phyloP scores from a whole-genome alignment of 2,888 invertebrate genomes.

The Drosophila aldrichi region DNA sequence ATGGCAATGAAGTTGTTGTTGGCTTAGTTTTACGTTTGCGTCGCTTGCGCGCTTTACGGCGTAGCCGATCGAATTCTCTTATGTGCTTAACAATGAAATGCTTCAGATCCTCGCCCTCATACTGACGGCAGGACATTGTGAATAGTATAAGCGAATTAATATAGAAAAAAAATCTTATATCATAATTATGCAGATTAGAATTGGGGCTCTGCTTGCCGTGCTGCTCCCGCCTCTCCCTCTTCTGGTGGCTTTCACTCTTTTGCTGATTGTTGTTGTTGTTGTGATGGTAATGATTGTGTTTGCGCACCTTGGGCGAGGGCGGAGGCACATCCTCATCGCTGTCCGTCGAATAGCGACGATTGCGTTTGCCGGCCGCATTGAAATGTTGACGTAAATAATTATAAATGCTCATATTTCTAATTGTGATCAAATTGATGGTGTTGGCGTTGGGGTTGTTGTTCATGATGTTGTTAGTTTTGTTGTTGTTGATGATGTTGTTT shows the following conservation, averaged over 20 bases:
- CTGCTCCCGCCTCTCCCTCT: background rate
- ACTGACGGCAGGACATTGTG: constrained; percentile 73
- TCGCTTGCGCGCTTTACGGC: constrained; percentile 76
- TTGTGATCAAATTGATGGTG: constrained; percentile 47
- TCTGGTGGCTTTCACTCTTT: constrained; percentile 13
- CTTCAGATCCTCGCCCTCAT: constrained; percentile 74
- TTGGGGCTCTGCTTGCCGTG: constrained; percentile 33
- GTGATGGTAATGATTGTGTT: constrained; percentile 38
- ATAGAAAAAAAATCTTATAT: constrained; percentile 82
- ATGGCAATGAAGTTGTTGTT: constrained; percentile 3
- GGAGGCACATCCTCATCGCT: constrained; percentile 33
- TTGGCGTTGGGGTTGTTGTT: background rate
- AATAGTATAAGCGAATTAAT: constrained; percentile 81
- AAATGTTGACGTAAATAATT: constrained; percentile 60
- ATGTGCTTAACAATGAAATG: constrained; percentile 76
- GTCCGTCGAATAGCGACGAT: constrained; percentile 37
- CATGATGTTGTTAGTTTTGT: constrained; percentile 24
- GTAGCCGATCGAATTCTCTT: constrained; percentile 74
- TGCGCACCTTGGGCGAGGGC: constrained; percentile 51
- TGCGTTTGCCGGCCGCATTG: constrained; percentile 44
- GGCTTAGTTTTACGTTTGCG: constrained; percentile 56
- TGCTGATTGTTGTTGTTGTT: constrained; percentile 1
- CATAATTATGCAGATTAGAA: constrained; percentile 58
- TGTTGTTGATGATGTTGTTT: constrained; percentile 22
- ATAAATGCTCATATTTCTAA: constrained; percentile 64